phyloP scores from a whole-genome alignment of 2,888 invertebrate genomes.

The Xanthorhoe designata region DNA sequence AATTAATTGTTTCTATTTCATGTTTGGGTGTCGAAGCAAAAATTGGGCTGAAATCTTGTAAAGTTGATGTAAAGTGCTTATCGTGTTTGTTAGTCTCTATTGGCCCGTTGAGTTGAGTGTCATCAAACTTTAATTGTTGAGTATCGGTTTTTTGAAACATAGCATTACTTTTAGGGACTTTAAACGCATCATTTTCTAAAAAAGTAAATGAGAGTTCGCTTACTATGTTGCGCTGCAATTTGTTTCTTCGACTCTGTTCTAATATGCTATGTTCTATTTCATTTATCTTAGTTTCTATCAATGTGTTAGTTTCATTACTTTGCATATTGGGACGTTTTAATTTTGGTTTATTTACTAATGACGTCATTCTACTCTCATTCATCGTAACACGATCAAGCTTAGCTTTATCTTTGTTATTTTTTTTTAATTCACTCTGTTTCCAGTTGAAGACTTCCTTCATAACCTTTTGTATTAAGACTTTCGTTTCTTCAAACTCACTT shows the following conservation, averaged over 20 bases:
- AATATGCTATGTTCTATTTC: slow-evolving; percentile 18
- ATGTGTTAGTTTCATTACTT: slow-evolving; percentile 5
- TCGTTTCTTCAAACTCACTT: slow-evolving; percentile 51
- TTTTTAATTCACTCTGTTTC: slow-evolving; percentile 42
- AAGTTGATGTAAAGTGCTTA: slow-evolving; percentile 20
- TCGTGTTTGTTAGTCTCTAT: slow-evolving; percentile 17
- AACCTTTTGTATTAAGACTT: slow-evolving; percentile 59
- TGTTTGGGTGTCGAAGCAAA: slow-evolving; percentile 66
- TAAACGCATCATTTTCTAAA: slow-evolving; percentile 39
- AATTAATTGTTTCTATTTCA: slow-evolving; percentile 13
- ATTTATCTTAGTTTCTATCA: slow-evolving; percentile 12
- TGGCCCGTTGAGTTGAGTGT: slow-evolving; percentile 12
- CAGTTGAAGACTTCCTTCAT: slow-evolving; percentile 59
- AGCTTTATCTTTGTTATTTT: slow-evolving; percentile 29
- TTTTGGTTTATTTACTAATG: slow-evolving; percentile 1
- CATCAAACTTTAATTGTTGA: slow-evolving; percentile 13
- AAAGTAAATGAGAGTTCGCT: slow-evolving; percentile 53
- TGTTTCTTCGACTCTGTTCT: slow-evolving; percentile 20
- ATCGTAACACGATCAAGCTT: not conserved
- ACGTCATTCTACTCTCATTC: not conserved
- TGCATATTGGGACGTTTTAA: not conserved
- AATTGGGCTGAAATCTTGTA: slow-evolving; percentile 57
- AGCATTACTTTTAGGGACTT: not conserved
- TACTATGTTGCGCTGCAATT: slow-evolving; percentile 8
- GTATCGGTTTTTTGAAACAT: slow-evolving; percentile 8